phyloP scores from a whole-genome alignment of 2,113 vertebrate species.

The Aix galericulata region DNA sequence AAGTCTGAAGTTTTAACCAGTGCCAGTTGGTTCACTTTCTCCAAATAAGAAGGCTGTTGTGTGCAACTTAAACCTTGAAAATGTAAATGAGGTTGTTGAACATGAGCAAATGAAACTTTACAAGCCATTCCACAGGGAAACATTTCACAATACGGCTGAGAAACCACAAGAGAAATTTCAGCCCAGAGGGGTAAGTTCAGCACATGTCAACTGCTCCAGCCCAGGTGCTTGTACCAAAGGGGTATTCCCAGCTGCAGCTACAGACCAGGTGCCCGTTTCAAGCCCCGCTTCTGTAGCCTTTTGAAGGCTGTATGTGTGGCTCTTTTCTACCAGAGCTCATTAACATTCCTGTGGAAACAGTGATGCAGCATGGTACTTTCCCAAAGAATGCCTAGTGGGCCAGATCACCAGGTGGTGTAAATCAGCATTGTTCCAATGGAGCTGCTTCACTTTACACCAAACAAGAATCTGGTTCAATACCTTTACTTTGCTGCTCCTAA shows the following conservation, averaged over 20 bases:
- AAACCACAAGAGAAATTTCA: constrained; percentile 59
- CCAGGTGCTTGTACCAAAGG: constrained; percentile 34
- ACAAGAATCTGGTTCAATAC: neutral
- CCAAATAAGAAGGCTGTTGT: constrained; percentile 1
- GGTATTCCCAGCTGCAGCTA: constrained; percentile 36
- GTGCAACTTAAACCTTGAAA: constrained; percentile 23
- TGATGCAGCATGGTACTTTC: constrained; percentile 19
- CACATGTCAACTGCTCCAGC: constrained; percentile 15
- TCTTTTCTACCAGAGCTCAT: constrained; percentile 26
- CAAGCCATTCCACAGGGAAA: constrained; percentile 50
- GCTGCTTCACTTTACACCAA: neutral
- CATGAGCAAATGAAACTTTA: constrained; percentile 35
- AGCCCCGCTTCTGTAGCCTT: constrained; percentile 14
- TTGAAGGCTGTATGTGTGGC: neutral
- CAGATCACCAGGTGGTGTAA: constrained; percentile 16
- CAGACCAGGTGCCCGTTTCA: constrained; percentile 35
- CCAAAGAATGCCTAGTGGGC: constrained; percentile 29
- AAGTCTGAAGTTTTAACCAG: neutral
- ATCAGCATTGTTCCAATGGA: neutral
- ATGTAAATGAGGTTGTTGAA: constrained; percentile 44
- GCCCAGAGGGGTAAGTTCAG: constrained; percentile 62
- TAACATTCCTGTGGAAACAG: constrained; percentile 34
- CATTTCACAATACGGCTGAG: constrained; percentile 41
- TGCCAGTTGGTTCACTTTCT: constrained; percentile 39
- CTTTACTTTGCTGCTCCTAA: neutral